Conservation (phyloP, 2,113 vertebrate species). For the Aspiorhynchus laticeps region DNA sequence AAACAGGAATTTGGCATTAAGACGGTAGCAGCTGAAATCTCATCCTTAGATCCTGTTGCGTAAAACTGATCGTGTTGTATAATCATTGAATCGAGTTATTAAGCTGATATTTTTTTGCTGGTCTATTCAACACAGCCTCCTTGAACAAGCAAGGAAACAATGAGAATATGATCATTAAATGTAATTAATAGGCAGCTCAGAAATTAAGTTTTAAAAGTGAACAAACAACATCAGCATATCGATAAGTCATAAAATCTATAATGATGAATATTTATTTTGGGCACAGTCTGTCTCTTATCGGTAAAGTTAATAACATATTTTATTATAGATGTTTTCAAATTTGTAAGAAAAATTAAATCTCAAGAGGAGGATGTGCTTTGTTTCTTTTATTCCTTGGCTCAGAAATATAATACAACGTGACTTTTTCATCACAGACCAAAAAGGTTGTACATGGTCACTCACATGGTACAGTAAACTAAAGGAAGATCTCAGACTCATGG, state of each 20-base stretch:
- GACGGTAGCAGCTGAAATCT: not conserved
- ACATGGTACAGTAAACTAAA: not conserved
- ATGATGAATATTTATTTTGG: not conserved
- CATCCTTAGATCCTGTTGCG: not conserved
- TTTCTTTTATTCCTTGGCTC: not conserved
- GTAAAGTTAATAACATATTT: not conserved
- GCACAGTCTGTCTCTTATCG: not conserved
- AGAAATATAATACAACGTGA: not conserved
- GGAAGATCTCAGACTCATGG: not conserved
- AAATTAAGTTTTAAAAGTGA: not conserved
- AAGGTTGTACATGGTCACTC: not conserved
- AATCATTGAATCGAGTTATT: not conserved
- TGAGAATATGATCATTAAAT: not conserved
- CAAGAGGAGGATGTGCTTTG: not conserved
- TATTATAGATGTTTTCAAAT: constrained; percentile 1
- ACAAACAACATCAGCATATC: not conserved
- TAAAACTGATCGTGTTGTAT: constrained; percentile 21
- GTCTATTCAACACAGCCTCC: not conserved
- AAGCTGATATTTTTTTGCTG: not conserved
- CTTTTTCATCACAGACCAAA: not conserved
- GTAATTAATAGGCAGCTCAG: not conserved
- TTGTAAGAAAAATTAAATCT: not conserved
- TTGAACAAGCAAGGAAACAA: not conserved
- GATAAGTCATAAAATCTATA: not conserved
- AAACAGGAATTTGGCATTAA: not conserved